Conservation (phyloP, 2,888 invertebrate genomes). For the Lamellibrachia columna region DNA sequence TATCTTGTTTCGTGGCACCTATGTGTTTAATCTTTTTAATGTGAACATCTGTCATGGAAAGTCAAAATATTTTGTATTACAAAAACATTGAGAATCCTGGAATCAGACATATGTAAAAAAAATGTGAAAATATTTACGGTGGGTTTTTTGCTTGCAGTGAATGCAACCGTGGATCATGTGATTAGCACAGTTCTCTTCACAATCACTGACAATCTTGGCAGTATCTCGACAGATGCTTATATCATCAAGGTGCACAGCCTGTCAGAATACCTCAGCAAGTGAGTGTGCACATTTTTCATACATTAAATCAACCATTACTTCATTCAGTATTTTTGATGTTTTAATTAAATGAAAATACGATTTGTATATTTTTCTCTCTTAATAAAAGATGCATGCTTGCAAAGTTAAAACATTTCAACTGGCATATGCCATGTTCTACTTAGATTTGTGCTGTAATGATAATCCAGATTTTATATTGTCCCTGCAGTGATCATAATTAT, state of each 20-base stretch:
- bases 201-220: conserved; percentile 55
- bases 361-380: background rate
- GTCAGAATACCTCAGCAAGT: conserved; percentile 85
- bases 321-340: background rate
- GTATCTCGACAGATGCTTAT: conserved; percentile 69
- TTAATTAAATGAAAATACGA: background rate
- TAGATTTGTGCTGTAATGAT: background rate
- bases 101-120: background rate
- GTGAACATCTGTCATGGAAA: background rate
- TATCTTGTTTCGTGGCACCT: no score
- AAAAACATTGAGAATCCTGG: background rate
- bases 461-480: background rate
- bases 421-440: no score
- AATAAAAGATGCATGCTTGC: background rate
- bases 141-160: conserved; percentile 71
- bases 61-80: background rate
- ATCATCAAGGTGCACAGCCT: conserved; percentile 85
- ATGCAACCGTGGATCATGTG: conserved; percentile 67
- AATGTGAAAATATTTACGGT: background rate
- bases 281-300: conserved; percentile 39
- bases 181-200: conserved; percentile 65
- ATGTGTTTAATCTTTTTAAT: background rate
- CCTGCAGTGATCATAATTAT: no score
- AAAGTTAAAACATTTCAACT: no score
- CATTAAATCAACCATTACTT: background rate